Base-by-base conservation (phyloP, 2,888 invertebrate species). In the Thymelicus sylvestris region DNA sequence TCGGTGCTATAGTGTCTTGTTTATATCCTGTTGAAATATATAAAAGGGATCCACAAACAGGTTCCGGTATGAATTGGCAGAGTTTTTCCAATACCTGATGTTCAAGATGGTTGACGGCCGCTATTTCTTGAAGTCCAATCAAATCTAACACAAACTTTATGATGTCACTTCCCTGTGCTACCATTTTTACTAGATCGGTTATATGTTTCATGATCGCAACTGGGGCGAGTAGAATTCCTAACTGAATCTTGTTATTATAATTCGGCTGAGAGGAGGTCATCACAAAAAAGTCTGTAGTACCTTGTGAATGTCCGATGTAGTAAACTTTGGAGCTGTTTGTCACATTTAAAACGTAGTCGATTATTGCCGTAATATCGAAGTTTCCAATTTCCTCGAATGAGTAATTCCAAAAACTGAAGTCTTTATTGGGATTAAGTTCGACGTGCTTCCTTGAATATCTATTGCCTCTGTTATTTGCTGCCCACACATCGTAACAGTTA, bases 241-340 rank as follows among this genome's bases (percentile, higher is more conserved):
- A 84, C 31, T 86, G 86, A 13, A 96, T 86, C 83, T 95, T 95
- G 0, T 85, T 78, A 78, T 95, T 95, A 78, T 95, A 95, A 66
- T 94, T 93, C 0, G 95, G 95, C 59, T 81, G 82, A 61, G 86
- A 83, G 0, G 95, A 90, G 2, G 89, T 85, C 88, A 95, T 89
- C 0, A 94, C 93, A 75, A 90, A 95, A 77, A 94, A 95, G n/a
- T 84, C 78, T 0, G 95, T 95, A 0, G 95, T 94, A 8, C 96
- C 97, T 80, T 94, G 92, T 0, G 96, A 97, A 82, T 97, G 96
- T 0, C 96, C 97, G 8, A 96, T 84, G 79, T 96, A 96, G 76
- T 94, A 94, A 0, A 97, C 74, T 67, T 94, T 86, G 2, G 87
- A 73, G 59, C 92, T 88, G 0, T 90, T 87, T 0, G 96, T 96